Evolutionary conservation across 2,797 vertebrate species (phyloP).

Genomic region (Tragelaphus eurycerus): DNA sequence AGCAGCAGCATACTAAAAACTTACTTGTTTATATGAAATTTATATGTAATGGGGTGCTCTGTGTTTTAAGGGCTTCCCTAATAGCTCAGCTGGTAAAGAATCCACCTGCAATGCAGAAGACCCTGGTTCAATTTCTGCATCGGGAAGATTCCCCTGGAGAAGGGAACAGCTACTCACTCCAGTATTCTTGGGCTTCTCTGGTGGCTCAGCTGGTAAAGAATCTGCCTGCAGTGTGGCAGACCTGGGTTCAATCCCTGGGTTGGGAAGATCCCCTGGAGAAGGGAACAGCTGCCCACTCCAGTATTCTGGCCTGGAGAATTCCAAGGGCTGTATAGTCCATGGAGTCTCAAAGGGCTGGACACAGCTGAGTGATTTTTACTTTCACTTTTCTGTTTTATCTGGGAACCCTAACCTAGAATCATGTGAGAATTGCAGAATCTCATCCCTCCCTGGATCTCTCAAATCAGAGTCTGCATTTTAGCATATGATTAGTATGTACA

Average conservation of each 20-base stretch:
- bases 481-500: no score
- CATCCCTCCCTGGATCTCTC: neutral
- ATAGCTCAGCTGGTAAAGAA: neutral
- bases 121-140: neutral
- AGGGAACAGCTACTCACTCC: neutral
- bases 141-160: neutral
- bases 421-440: neutral
- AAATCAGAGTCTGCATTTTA: neutral
- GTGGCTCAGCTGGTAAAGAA: neutral
- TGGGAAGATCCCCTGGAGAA: neutral
- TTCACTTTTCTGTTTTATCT: neutral
- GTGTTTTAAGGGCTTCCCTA: neutral
- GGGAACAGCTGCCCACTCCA: neutral
- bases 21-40: neutral
- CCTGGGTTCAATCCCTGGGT: neutral
- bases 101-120: neutral
- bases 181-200: neutral
- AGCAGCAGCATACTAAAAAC: neutral
- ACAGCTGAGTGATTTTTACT: neutral
- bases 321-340: neutral
- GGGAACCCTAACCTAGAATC: neutral
- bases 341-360: fast-evolving
- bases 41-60: neutral
- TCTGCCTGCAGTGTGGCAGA: neutral
- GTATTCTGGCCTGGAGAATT: neutral